Base-by-base conservation (phyloP, 2,888 invertebrate species). In the Mythimna pallens region DNA sequence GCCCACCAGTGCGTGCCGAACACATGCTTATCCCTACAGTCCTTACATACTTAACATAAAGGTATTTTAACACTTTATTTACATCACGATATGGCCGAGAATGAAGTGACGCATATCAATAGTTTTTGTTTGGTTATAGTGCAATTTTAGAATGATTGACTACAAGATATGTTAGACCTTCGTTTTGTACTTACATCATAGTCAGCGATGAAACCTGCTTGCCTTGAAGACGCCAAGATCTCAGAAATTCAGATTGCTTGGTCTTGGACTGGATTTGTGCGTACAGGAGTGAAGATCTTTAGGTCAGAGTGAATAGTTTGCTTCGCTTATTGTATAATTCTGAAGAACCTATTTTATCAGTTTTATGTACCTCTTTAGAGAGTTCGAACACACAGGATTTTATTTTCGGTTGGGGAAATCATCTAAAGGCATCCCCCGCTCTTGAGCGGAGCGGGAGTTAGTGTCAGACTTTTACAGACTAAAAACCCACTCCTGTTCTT, bases 1-100 rank as follows among this genome's bases (percentile, higher is more conserved):
- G 91, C 91, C 94, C 95, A 94, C 94, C 93, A 92, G 90, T 92
- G 94, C 91, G 91, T 91, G 91, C 91, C 89, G 88, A 93, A 94
- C 94, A 94, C 89, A 94, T 93, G 94, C 93, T 93, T 86, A 78
- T 65, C 75, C 87, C 86, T 83, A 86, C 89, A 91, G 87, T 88
- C 80, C 83, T 78, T 68, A 78, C 75, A 85, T 85, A 78, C 74
- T 85, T 78, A 81, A 73, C 83, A 85, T 83, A 75, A 80, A 79
- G 81, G 78, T 78, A 82, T 81, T 84, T 81, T 80, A 82, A 76
- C 82, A 82, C 86, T 76, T 76, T 81, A 80, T 77, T 69, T 59
- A 55, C 64, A 79, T 68, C 65, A 59, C 7, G 9, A 12, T 78
- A 81, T 70, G 67, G 81, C 25, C 20, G 30, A 25, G 30, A 65